These are phyloP conservation scores for Hypsopygia costalis DNA, from an alignment of 2,888 invertebrate genomes.

Conservation along the genomic window DNA sequence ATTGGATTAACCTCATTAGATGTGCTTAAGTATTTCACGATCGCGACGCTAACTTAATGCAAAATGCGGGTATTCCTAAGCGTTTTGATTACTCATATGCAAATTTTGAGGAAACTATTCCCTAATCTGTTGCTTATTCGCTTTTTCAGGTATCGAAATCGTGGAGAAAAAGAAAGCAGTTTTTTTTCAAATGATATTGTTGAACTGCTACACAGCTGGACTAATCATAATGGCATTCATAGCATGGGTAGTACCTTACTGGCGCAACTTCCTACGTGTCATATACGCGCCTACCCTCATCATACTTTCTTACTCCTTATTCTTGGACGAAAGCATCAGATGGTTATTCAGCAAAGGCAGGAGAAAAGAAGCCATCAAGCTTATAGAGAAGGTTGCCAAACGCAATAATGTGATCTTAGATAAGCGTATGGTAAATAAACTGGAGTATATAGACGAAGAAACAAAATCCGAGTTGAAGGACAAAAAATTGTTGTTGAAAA, in stretches of 20 bases:
- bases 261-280: constrained; percentile 62
- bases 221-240: constrained; percentile 65
- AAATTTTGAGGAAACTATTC: too few relatives aligned
- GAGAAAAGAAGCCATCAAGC: constrained; percentile 42
- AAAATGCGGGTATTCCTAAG: too few relatives aligned
- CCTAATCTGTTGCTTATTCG: too few relatives aligned
- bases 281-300: constrained; percentile 67
- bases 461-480: constrained; percentile 39
- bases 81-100: too few relatives aligned
- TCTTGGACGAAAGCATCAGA: constrained; percentile 67
- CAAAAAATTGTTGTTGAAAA: constrained; percentile 51
- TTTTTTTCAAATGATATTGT: constrained; percentile 64
- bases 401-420: constrained; percentile 53
- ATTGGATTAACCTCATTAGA: too few relatives aligned
- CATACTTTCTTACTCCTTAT: constrained; percentile 57
- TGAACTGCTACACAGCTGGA: constrained; percentile 66
- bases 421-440: constrained; percentile 37
- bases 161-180: constrained; percentile 64
- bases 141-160: constrained; percentile 59
- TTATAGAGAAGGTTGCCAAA: constrained; percentile 62
- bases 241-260: constrained; percentile 67
- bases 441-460: constrained; percentile 55
- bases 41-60: too few relatives aligned
- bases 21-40: too few relatives aligned
- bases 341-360: constrained; percentile 71